phyloP scores from a whole-genome alignment of 1,140 invertebrate genomes.

The Brachionus sp. region DNA sequence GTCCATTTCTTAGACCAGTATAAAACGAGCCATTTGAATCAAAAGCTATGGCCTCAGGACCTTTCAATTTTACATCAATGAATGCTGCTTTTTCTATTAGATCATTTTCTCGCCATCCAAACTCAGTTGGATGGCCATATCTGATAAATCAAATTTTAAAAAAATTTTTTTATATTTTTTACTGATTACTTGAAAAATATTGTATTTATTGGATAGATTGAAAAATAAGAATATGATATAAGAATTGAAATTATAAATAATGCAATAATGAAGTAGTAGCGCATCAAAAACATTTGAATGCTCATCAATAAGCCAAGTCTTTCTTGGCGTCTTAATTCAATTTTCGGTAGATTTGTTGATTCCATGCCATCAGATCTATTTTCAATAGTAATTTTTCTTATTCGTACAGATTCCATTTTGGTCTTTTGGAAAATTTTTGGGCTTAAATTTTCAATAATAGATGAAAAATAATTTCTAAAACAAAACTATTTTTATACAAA shows the following conservation, averaged over 20 bases:
- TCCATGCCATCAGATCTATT: not conserved
- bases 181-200: constrained; percentile 14
- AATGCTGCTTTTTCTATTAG: not conserved
- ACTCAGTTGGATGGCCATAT: not conserved
- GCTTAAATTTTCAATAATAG: not conserved
- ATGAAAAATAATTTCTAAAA: not conserved
- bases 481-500: not conserved
- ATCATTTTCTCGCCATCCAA: not conserved
- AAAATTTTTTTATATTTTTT: not conserved
- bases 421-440: not conserved
- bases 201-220: constrained; percentile 22
- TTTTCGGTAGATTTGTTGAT: not conserved
- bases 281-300: not conserved
- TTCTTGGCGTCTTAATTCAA: not conserved
- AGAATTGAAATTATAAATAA: constrained; percentile 4
- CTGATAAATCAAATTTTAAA: not conserved
- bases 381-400: constrained; percentile 21
- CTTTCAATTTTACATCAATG: constrained; percentile 28
- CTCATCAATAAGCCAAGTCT: not conserved
- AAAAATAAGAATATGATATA: constrained; percentile 6
- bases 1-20: constrained; percentile 31
- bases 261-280: constrained; percentile 8
- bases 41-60: constrained; percentile 28
- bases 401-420: constrained; percentile 19
- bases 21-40: constrained; percentile 18